These are phyloP conservation scores for Pocillopora grandis DNA, from an alignment of 92 coral and sea anemone genomes.

Conservation along the genomic window DNA sequence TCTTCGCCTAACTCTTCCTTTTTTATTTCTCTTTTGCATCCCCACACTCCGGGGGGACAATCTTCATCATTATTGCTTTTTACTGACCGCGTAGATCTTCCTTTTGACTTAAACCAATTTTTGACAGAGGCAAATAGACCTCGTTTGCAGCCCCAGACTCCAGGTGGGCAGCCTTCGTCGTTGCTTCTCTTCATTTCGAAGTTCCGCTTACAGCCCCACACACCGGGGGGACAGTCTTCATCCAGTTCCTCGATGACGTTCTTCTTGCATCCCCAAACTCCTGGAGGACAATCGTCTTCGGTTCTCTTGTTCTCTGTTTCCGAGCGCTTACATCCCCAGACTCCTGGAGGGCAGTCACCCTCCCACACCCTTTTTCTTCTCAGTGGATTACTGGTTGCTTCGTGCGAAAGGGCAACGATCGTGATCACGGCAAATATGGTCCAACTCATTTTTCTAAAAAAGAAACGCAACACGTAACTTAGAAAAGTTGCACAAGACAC, in stretches of 20 bases:
- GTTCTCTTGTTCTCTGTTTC: neutral
- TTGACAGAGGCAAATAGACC: slow-evolving; percentile 31
- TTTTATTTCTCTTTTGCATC: slow-evolving; percentile 58
- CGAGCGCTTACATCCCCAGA: slow-evolving; percentile 68
- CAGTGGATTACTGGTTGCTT: slow-evolving; percentile 22
- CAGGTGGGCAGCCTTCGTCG: slow-evolving; percentile 57
- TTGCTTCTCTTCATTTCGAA: neutral
- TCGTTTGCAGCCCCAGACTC: slow-evolving; percentile 74
- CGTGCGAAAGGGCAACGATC: slow-evolving; percentile 24
- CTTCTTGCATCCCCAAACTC: slow-evolving; percentile 59
- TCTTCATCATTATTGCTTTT: slow-evolving; percentile 33
- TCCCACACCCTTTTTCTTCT: slow-evolving; percentile 25
- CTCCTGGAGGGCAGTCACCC: slow-evolving; percentile 61
- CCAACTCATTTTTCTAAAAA: slow-evolving; percentile 38
- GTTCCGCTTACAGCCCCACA: slow-evolving; percentile 60
- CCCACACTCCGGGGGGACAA: slow-evolving; percentile 71
- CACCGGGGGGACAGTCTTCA: slow-evolving; percentile 65
- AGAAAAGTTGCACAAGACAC: neutral
- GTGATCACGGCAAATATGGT: slow-evolving; percentile 10
- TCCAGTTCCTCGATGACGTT: slow-evolving; percentile 7
- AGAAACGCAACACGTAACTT: neutral
- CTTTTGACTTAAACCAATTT: slow-evolving; percentile 11
- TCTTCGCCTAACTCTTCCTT: slow-evolving; percentile 22
- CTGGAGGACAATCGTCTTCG: slow-evolving; percentile 59
- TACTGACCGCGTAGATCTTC: slow-evolving; percentile 20